Evolutionary conservation across 2,888 invertebrate genomes (phyloP).

Genomic region (Marronus borbonicus): DNA sequence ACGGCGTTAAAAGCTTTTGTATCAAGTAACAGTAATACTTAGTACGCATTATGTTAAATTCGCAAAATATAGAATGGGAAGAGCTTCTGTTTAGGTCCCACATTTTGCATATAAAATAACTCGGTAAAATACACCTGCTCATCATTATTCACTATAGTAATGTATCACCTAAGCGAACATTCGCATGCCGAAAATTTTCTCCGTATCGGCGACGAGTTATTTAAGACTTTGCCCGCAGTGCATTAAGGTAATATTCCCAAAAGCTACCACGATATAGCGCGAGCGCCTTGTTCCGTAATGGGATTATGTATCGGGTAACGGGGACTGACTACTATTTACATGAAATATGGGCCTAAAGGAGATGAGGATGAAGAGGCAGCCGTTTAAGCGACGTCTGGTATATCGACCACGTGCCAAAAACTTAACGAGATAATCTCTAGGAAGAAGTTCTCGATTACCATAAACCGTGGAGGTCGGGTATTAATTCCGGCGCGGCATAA

Average conservation of each 20-base stretch:
- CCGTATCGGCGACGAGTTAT: slow-evolving; percentile 24
- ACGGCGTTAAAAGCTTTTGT: no score
- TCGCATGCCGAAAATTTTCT: background rate
- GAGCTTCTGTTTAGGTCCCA: no score
- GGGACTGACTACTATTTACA: slow-evolving; percentile 26
- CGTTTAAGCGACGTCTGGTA: background rate
- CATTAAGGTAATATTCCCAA: slow-evolving; percentile 36
- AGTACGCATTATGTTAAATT: no score
- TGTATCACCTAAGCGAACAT: background rate
- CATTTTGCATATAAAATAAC: no score
- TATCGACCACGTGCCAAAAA: slow-evolving; percentile 32
- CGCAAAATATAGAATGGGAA: no score
- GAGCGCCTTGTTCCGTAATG: slow-evolving; percentile 18
- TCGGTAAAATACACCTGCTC: background rate
- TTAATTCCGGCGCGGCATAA: slow-evolving; percentile 21
- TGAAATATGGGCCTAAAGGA: slow-evolving; percentile 26
- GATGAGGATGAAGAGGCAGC: slow-evolving; percentile 21
- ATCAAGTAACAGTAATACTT: no score
- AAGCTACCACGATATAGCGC: slow-evolving; percentile 8
- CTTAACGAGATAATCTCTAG: slow-evolving; percentile 32
- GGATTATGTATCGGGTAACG: slow-evolving; percentile 35
- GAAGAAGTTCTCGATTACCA: slow-evolving; percentile 28
- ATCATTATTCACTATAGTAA: background rate
- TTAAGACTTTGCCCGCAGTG: slow-evolving; percentile 11
- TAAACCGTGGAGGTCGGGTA: slow-evolving; percentile 23